Evolutionary conservation across 2,888 invertebrate species (phyloP).

Genomic region (Conistra vaccinii): DNA sequence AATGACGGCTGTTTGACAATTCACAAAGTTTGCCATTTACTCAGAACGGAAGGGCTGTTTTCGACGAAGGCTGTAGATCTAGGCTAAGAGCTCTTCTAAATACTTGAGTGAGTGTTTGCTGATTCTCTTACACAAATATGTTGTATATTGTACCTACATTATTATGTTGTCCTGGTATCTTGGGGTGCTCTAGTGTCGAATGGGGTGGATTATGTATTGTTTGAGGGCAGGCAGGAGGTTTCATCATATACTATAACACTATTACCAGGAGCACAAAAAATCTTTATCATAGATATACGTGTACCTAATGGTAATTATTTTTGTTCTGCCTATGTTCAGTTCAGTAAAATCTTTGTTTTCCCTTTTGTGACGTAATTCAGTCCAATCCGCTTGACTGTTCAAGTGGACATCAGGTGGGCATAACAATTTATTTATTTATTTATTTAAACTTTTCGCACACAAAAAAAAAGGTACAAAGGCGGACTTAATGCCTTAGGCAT

Average conservation of each 20-base stretch:
- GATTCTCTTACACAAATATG: conserved; percentile 48
- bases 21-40: conserved; percentile 57
- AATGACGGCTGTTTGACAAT: conserved; percentile 64
- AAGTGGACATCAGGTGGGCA: too few species aligned
- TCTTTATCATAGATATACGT: too few species aligned
- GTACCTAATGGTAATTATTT: background rate
- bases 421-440: too few species aligned
- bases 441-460: too few species aligned
- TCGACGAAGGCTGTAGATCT: conserved; percentile 31
- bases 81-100: conserved; percentile 41
- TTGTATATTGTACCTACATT: conserved; percentile 8
- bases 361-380: background rate
- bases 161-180: conserved; percentile 27
- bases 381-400: too few species aligned
- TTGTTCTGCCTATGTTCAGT: background rate
- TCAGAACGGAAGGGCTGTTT: conserved; percentile 32
- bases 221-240: background rate
- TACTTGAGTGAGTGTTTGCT: conserved; percentile 43
- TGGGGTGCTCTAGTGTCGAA: background rate
- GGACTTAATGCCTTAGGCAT: too few species aligned
- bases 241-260: background rate
- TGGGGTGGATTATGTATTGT: conserved; percentile 17
- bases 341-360: background rate
- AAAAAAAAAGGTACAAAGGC: too few species aligned
- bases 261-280: too few species aligned